Base-by-base conservation (phyloP, 1,140 invertebrate species). In the Drosophila burlai region DNA sequence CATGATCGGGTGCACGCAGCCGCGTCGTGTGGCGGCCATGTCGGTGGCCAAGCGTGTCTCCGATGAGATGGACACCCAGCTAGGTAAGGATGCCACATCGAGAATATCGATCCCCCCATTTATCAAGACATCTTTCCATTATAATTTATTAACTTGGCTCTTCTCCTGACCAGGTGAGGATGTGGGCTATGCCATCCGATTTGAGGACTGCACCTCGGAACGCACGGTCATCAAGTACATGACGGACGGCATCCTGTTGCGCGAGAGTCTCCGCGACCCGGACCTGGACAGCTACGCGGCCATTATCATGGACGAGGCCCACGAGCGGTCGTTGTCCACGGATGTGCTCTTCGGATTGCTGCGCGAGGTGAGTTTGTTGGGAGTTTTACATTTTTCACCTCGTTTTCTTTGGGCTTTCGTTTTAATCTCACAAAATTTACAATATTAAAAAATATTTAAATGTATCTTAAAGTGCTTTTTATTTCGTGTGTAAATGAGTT, bases 291-390 rank as follows among this genome's bases (percentile, higher is more conserved):
- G 98, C 89, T 99, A 99, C 94, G 97, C 97, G 86, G 98, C 97
- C 0, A 95, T 99, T 59, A 99, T 99, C 57, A 99, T 99, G 99
- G 99, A 99, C 93, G 99, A 99, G 95, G 99, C 99, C 86, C 99
- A 99, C 93, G 99, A 99, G 94, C 93, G 99, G 15, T 99, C 98
- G 0, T 95, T 99, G 0, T 99, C 97, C 66, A 99, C 99, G 5
- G 99, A 99, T 93, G 99, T 99, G 26, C 94, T 99, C 3, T 99
- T 99, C 94, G 99, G 99, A 15, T 93, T 99, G 60, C 94, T 99
- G 5, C 94, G 99, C 93, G 98, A 99, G 94, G 97, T 98, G 92
- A 95, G 95, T 94, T 29, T 31, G 2, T 31, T 5, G 8, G 0
- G 9, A 26, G 47, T 29, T 10, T 26, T 49, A 16, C 8, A 1